Conservation (phyloP, 2,113 vertebrate species). For the Mungos mungo region DNA sequence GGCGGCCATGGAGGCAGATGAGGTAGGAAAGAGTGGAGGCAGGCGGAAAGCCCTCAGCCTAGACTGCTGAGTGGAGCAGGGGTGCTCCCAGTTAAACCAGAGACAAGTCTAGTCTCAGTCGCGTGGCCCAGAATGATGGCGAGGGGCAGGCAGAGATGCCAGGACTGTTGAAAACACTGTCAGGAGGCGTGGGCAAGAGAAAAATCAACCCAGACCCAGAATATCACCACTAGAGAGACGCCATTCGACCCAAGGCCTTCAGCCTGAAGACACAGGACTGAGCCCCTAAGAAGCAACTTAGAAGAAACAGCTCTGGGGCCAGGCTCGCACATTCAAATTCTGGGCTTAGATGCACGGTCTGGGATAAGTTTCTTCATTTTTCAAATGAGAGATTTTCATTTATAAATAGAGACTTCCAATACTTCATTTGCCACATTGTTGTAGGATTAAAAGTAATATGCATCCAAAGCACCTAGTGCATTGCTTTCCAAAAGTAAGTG, state of each 20-base stretch:
- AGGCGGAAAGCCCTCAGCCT: background rate
- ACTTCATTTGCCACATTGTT: background rate
- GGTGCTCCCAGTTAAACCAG: background rate
- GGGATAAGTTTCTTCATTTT: background rate
- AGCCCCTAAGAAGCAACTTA: background rate
- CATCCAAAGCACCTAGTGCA: background rate
- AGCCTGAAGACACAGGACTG: background rate
- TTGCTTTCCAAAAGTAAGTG: conserved; percentile 51
- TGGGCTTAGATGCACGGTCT: background rate
- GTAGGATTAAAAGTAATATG: background rate
- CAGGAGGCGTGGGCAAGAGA: background rate
- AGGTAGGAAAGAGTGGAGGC: background rate
- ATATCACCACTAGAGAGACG: background rate
- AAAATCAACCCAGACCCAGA: background rate
- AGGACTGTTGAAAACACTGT: background rate
- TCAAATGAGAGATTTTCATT: background rate
- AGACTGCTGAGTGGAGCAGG: rapidly evolving
- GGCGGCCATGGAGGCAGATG: rapidly evolving
- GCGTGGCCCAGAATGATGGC: background rate
- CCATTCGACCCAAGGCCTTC: background rate
- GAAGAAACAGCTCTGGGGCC: background rate
- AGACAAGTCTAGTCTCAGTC: background rate
- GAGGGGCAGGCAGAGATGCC: background rate
- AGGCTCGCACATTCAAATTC: too few species aligned
- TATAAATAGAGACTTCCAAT: background rate